Evolutionary conservation across 2,113 vertebrate genomes (phyloP), one percentile per base, ranked within the genome.

Genomic region (Cromileptes altivelis): DNA sequence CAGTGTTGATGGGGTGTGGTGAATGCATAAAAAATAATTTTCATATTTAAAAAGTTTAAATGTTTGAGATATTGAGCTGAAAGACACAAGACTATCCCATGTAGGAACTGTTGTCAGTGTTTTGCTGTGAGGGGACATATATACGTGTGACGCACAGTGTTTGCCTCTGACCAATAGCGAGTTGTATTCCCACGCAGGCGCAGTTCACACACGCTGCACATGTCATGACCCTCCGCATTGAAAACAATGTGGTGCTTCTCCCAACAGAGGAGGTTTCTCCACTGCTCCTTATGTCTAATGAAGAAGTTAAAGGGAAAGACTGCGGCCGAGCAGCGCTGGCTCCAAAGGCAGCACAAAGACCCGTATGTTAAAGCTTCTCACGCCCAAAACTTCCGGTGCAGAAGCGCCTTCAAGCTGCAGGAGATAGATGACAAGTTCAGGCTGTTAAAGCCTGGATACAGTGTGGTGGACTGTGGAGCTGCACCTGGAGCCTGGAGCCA

Each of bases 401-500:
- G 98, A 55, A 99, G 98, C 1, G 98, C 97, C 12, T 99, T 98
- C 91, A 99, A 99, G 60, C 95, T 99, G 3, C 91, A 99, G 84
- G 97, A 99, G 85, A 93, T 99, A 0, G 95, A 98, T 15, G 92
- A 97, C 57, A 96, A 92, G 82, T 89, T 97, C 57, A 27, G 13
- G 3, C 78, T 99, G 10, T 91, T 99, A 13, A 88, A 61, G 30
- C 97, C 98, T 0, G 98, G 98, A 0, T 27, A 93, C 5, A 91
- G 89, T 0, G 97, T 99, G 62, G 89, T 99, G 7, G 98, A 99
- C 91, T 99, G 97, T 0, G 98, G 98, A 1, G 96, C 97, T 0
- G 98, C 98, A 0, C 98, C 98, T 0, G 98, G 98, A 40, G 97
- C 98, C 1, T 99, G 98, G 98, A 98, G 97, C 85, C 98, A 99